Evolutionary conservation across 2,113 vertebrate species (phyloP), one percentile per base, ranked within the genome.

Genomic region (Okapia johnstoni): DNA sequence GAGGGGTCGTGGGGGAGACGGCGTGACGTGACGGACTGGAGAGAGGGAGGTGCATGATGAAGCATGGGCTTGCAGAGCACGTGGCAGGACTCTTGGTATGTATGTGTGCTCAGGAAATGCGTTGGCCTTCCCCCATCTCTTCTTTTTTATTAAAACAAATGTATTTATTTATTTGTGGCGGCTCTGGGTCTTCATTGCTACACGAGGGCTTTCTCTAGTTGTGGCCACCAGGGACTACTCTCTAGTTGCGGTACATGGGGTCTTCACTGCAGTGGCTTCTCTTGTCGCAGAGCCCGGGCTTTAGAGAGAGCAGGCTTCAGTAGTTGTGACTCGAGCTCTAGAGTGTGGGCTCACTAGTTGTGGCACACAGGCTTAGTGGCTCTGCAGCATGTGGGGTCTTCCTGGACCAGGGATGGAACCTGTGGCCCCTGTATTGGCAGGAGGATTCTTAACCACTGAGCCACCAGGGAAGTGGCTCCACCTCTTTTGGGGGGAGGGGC

Each of bases 1-100:
- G 2, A 70, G 19, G n/a, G 21, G 10, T 4, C 30, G 0, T 11
- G 5, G 15, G 25, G 86, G n/a, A 19, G 61, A 26, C 6, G 57
- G 14, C 13, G 0, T 0, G 61, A 2, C 14, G 0, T 2, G 21
- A 46, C 57, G 40, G 81, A 15, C 40, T 14, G 57, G 85, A 23
- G 55, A 70, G 36, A 46, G 14, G 0, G 9, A 33, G 8, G 6
- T 6, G 33, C 36, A 14, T 3, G 11, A 23, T 9, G 36, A 57
- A 57, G 16, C 9, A 8, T 0, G 0, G 61, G 26, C 54, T 50
- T 57, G 55, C 23, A 21, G 25, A 30, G 58, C 17, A 10, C 0
- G 2, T 0, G 46, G 36, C 25, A 23, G 1, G 5, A 14, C 7
- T 2, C 52, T 9, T 4, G 30, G n/a, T 7, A 1, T 25, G 21